A percentile compares a stretch with the other conserved stretches of the same genome.
Conservation (phyloP, 2,888 invertebrate species). For the Melieria omissa region DNA sequence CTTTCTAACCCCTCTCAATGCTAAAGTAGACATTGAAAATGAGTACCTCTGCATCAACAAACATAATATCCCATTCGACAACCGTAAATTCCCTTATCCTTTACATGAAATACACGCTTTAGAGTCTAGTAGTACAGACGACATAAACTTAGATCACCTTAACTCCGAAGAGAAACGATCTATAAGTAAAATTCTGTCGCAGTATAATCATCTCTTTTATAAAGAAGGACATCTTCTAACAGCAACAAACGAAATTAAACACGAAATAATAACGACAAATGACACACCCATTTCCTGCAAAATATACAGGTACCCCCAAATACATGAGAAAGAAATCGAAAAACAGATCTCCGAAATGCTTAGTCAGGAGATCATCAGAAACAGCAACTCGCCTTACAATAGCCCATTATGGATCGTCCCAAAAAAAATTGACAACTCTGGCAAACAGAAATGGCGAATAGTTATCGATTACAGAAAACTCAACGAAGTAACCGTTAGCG, state of each 20-base stretch:
- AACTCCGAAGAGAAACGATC: no score
- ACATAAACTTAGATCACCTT: no score
- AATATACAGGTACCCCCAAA: slow-evolving; percentile 1
- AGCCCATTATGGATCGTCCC: not conserved
- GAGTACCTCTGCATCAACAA: not conserved
- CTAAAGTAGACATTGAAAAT: not conserved
- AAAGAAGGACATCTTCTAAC: no score
- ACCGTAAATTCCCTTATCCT: no score
- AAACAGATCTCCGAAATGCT: slow-evolving; percentile 5
- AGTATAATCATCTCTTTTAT: no score
- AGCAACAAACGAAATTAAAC: no score
- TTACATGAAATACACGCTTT: no score
- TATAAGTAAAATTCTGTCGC: no score
- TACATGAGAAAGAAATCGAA: slow-evolving; percentile 14
- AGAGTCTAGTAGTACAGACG: no score
- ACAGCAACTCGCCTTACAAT: not conserved
- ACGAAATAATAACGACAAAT: no score
- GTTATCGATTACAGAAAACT: slow-evolving; percentile 21
- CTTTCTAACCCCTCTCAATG: not conserved
- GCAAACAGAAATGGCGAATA: slow-evolving; percentile 7
- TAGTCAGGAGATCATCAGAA: not conserved
- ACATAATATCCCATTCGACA: no score
- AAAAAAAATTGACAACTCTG: slow-evolving; percentile 20
- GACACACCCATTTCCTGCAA: no score
- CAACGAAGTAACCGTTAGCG: slow-evolving; percentile 13